phyloP scores from a whole-genome alignment of 2,888 invertebrate species.

The Meteorus colon region DNA sequence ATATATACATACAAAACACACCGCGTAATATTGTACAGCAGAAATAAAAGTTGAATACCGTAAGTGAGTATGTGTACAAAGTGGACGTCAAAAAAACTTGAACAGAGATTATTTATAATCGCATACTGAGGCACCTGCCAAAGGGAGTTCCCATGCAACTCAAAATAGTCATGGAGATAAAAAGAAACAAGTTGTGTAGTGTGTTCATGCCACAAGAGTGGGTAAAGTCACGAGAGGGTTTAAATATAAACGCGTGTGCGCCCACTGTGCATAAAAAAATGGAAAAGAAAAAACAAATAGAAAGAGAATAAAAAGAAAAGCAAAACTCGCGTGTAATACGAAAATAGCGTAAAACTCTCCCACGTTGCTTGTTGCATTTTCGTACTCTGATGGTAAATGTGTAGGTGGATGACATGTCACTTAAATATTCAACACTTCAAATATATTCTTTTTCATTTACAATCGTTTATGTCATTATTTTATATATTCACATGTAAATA shows the following conservation, averaged over 20 bases:
- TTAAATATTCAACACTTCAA: background rate
- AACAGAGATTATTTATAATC: slow-evolving; percentile 66
- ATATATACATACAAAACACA: background rate
- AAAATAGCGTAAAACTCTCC: slow-evolving; percentile 64
- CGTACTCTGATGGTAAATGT: background rate
- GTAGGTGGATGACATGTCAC: slow-evolving; percentile 3
- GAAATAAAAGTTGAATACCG: background rate
- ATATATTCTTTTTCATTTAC: background rate
- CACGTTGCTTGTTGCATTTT: slow-evolving; percentile 57
- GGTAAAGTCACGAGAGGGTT: slow-evolving; percentile 52
- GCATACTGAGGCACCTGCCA: slow-evolving; percentile 64
- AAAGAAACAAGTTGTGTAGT: slow-evolving; percentile 48
- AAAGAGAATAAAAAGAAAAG: slow-evolving; percentile 53
- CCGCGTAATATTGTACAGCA: no score
- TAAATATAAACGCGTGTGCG: slow-evolving; percentile 59
- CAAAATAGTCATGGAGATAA: slow-evolving; percentile 59
- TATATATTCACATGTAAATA: background rate
- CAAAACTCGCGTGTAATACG: slow-evolving; percentile 60
- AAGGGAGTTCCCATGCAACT: slow-evolving; percentile 67
- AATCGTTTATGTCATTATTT: background rate
- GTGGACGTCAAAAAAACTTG: slow-evolving; percentile 8
- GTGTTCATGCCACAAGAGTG: slow-evolving; percentile 11
- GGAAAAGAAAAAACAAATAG: background rate
- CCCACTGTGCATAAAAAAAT: slow-evolving; percentile 43
- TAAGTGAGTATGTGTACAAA: background rate